Evolutionary conservation across 2,888 invertebrate species (phyloP).

Genomic region (Pseudoips prasinana): DNA sequence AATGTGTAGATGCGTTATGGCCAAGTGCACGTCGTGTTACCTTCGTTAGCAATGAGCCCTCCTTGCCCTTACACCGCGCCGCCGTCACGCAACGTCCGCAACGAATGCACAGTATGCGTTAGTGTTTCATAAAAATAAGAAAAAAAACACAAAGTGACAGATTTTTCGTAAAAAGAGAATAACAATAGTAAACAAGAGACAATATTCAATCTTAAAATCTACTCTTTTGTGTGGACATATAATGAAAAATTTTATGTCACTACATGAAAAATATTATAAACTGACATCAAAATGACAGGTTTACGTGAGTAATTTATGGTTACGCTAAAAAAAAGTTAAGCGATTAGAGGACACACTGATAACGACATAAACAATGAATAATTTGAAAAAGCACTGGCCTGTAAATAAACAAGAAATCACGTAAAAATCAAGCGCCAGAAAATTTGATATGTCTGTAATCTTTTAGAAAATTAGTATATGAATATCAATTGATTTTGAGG

Average conservation of each 20-base stretch:
- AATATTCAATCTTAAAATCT: too few relatives aligned
- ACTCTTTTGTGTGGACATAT: too few relatives aligned
- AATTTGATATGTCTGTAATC: too few relatives aligned
- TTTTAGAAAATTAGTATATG: too few relatives aligned
- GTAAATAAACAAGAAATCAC: too few relatives aligned
- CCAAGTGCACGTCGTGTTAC: constrained; percentile 45
- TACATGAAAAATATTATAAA: too few relatives aligned
- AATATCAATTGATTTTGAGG: too few relatives aligned
- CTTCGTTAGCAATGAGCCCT: constrained; percentile 79
- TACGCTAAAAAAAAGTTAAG: constrained; percentile 8
- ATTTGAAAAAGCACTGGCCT: constrained; percentile 7
- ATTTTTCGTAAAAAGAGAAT: neutral
- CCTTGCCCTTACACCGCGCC: constrained; percentile 61
- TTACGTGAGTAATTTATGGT: too few relatives aligned
- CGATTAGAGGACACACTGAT: constrained; percentile 28
- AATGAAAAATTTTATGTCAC: too few relatives aligned
- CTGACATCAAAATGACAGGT: too few relatives aligned
- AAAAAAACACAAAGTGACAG: constrained; percentile 20
- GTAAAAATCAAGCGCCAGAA: too few relatives aligned
- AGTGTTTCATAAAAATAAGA: constrained; percentile 44
- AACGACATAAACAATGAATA: constrained; percentile 15
- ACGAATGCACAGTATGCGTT: constrained; percentile 64
- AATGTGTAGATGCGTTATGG: constrained; percentile 4
- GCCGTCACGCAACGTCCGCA: constrained; percentile 53
- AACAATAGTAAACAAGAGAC: too few relatives aligned